Evolutionary conservation across 2,888 invertebrate species (phyloP), one percentile per base, ranked within the genome.

Genomic region (Tachina lurida): DNA sequence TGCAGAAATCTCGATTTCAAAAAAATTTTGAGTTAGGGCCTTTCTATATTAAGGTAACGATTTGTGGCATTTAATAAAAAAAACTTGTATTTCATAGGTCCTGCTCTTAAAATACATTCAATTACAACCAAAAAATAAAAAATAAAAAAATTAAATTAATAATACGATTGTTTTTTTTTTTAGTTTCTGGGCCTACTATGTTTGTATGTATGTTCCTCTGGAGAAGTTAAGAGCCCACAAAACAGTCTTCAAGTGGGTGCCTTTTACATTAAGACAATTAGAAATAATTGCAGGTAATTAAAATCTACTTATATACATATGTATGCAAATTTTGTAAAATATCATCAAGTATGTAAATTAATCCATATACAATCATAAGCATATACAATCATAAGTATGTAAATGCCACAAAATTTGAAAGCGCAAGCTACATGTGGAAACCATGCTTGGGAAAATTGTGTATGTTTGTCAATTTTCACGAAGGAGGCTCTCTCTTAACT

Each of bases 231-330:
- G 19, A 41, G n/a, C 17, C 56, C 31, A 39, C 22, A 60, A 73
- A 67, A 73, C 41, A 62, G 82, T 67, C 63, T 84, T 60, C 67
- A 73, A 82, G 49, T 68, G 45, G 45, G 56, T 74, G 52, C 68
- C 67, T 31, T 67, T 49, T 75, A 73, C 56, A 60, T 58, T 49
- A 43, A 79, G 54, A 62, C 88, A 86, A 82, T 70, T 77, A 76
- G 43, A 74, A 90, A 89, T 91, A 91, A 90, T 90, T 90, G 90
- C 88, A 88, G 86, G 87, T 90, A 90, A 90, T 90, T 90, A 90
- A 90, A 88, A 89, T 88, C 87, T 89, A 90, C 88, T 89, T 90
- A 90, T 4, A 0, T 31, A 31, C 90, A 0, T 31, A 31, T 90
- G 90, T 89, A 31, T 90, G 90, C 89, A 90, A 90, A 90, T 90